A percentile compares a stretch with the other conserved stretches of the same genome.
phyloP scores from a whole-genome alignment of 2,888 invertebrate genomes.

The Drosophila histrio region DNA sequence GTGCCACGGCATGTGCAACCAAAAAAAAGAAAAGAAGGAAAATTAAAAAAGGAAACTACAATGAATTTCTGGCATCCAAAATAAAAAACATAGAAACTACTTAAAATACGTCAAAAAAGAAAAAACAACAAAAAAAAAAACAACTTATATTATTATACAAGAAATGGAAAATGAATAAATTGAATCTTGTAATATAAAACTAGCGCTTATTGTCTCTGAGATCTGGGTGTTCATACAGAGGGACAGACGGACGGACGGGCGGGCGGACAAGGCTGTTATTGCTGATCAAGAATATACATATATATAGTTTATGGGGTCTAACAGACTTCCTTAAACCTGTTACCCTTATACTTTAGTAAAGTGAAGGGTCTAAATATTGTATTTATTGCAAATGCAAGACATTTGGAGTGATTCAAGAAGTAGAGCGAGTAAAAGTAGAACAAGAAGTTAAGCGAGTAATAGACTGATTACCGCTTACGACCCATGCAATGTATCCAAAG shows the following conservation, averaged over 20 bases:
- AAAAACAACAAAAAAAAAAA: conserved; percentile 49
- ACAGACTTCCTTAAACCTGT: too few species aligned
- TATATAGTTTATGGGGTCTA: too few species aligned
- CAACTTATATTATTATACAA: conserved; percentile 83
- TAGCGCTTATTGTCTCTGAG: too few species aligned
- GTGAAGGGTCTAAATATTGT: too few species aligned
- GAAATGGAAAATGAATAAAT: conserved; percentile 81
- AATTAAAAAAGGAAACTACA: conserved; percentile 51
- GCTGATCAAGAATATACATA: too few species aligned
- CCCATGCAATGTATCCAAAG: too few species aligned
- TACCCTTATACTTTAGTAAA: too few species aligned
- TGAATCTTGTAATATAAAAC: conserved; percentile 84
- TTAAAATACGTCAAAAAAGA: conserved; percentile 63
- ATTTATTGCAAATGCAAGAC: background rate
- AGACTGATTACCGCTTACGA: too few species aligned
- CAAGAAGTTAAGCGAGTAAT: too few species aligned
- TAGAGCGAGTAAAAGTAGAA: background rate
- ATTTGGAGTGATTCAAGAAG: background rate
- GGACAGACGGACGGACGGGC: too few species aligned
- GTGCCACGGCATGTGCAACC: conserved; percentile 67
- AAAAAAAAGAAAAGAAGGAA: conserved; percentile 45
- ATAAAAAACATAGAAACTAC: conserved; percentile 67
- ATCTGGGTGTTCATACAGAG: too few species aligned
- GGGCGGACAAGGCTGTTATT: too few species aligned
- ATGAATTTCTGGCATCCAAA: conserved; percentile 73